Base-by-base conservation (phyloP, 2,797 vertebrate species). In the Mycteria americana region DNA sequence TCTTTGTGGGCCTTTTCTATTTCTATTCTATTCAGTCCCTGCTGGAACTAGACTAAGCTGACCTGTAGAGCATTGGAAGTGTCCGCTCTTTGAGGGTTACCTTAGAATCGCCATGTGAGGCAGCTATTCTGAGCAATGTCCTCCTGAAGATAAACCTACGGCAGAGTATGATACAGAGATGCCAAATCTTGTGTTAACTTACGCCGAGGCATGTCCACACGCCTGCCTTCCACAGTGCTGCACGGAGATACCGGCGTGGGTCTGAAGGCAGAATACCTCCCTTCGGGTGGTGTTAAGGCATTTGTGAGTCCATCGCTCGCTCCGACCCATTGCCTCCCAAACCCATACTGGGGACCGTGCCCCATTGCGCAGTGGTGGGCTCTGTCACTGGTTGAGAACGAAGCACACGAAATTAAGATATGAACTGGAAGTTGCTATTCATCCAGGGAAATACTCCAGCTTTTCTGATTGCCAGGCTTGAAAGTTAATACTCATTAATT, bases 161-260 rank as follows among this genome's bases (percentile, higher is more conserved):
- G 74, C n/a, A 70, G 24, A 65, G n/a, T 8, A 21, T 17, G 41
- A 33, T 21, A 39, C 41, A 50, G 51, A 65, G 46, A 25, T 28
- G 48, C 15, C 57, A 73, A 35, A 68, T 50, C 14, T 69, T 4
- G 0, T 27, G 46, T 39, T 62, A 72, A 7, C 14, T 54, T 39
- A 19, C 3, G 6, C 72, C 0, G 3, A n/a, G 35, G 39, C 18
- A 31, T 1, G 6, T 60, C 35, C 48, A 14, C 41, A 2, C 2
- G 3, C 39, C 23, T 48, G 39, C 13, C 31, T 70, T 69, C 68
- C 1, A 5, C 51, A 28, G 74, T 18, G 33, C 64, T 0, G 1
- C 43, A 19, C 15, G 51, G 41, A 72, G 39, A 30, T 30, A 25
- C 39, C 6, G 2, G 28, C 1, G 3, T 33, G n/a, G 31, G 18